Percentiles rank a stretch among this genome's conserved stretches.
Evolutionary conservation across 2,888 invertebrate species (phyloP).

Genomic region (Hemicrepidius hirtus): DNA sequence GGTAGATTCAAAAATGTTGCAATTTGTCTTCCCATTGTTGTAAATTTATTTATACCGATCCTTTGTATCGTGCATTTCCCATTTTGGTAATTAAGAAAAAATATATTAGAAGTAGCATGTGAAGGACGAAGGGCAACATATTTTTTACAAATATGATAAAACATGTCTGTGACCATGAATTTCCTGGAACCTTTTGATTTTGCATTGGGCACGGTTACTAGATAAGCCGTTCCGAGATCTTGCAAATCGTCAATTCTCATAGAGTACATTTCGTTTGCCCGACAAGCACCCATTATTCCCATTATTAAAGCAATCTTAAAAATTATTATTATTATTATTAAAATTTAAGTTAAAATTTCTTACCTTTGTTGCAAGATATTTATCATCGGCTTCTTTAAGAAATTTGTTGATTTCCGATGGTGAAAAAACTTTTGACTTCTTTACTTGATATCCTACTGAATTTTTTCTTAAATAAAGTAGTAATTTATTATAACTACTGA

Average conservation of each 20-base stretch:
- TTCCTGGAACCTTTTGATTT: constrained; percentile 49
- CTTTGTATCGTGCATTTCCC: constrained; percentile 47
- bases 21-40: constrained; percentile 41
- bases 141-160: constrained; percentile 54
- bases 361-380: too few relatives aligned
- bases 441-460: too few relatives aligned
- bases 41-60: constrained; percentile 48
- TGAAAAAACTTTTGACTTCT: too few relatives aligned
- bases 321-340: background rate
- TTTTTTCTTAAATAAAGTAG: too few relatives aligned
- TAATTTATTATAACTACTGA: too few relatives aligned
- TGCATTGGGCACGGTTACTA: constrained; percentile 39
- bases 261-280: constrained; percentile 19
- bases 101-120: constrained; percentile 15
- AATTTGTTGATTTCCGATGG: too few relatives aligned
- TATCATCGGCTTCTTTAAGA: too few relatives aligned
- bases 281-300: constrained; percentile 33
- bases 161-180: too few relatives aligned
- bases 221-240: constrained; percentile 28
- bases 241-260: constrained; percentile 25
- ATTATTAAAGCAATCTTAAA: constrained; percentile 35
- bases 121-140: constrained; percentile 51
- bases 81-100: constrained; percentile 51
- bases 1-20: constrained; percentile 48
- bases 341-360: too few relatives aligned